Percentiles rank a stretch among this genome's conserved stretches.
phyloP scores from a whole-genome alignment of 2,797 vertebrate genomes.

The Sebastes trivittatus region DNA sequence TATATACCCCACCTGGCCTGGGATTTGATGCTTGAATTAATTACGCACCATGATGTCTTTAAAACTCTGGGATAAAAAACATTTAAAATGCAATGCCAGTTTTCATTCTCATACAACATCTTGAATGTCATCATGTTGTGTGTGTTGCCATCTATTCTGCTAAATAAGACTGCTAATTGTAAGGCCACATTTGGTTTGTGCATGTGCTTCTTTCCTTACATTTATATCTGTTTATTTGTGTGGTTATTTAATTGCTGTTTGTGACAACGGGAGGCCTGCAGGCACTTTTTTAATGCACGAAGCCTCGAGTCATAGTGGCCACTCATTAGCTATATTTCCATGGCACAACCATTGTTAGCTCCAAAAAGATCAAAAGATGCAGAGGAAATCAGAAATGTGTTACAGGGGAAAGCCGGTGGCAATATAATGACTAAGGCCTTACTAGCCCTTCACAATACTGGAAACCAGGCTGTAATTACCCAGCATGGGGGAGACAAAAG shows the following conservation, averaged over 20 bases:
- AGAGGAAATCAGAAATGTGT: constrained; percentile 37
- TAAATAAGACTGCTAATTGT: not conserved
- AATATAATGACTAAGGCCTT: constrained; percentile 47
- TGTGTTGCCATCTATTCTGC: not conserved
- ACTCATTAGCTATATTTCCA: constrained; percentile 53
- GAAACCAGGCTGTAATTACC: constrained; percentile 62
- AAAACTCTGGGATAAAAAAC: not conserved
- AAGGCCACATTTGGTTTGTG: not conserved
- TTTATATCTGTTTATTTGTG: constrained; percentile 11
- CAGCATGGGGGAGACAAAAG: constrained; percentile 54
- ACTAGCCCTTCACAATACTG: constrained; percentile 44
- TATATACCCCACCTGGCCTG: not conserved
- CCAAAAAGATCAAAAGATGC: constrained; percentile 48
- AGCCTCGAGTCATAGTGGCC: constrained; percentile 46
- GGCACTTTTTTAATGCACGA: not conserved
- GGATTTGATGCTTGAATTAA: not conserved
- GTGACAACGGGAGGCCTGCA: not conserved
- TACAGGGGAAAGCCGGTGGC: constrained; percentile 29
- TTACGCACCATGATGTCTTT: not conserved
- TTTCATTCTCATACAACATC: not conserved
- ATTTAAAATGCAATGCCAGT: not conserved
- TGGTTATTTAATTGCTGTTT: constrained; percentile 40
- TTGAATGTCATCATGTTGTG: not conserved
- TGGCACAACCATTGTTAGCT: constrained; percentile 10
- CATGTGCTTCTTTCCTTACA: not conserved